Evolutionary conservation across 2,888 invertebrate species (phyloP).

Genomic region (Altica lythri): DNA sequence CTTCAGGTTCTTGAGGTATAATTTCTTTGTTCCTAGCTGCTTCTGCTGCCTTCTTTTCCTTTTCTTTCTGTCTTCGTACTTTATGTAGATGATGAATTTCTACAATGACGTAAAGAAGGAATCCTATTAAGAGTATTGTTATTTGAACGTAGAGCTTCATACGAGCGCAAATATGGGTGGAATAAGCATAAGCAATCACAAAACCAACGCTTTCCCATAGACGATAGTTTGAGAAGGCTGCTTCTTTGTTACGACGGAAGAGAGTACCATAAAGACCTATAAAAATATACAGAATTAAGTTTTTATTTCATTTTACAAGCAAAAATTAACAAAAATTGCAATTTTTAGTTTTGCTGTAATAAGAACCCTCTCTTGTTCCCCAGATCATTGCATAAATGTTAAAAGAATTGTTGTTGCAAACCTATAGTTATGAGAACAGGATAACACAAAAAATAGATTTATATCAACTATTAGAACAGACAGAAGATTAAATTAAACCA

Average conservation of each 20-base stretch:
- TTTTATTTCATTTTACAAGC: no score
- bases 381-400: no score
- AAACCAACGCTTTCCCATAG: slow-evolving; percentile 91
- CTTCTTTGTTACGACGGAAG: slow-evolving; percentile 87
- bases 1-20: slow-evolving; percentile 62
- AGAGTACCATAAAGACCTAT: slow-evolving; percentile 83
- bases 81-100: slow-evolving; percentile 84
- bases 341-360: no score
- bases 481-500: no score
- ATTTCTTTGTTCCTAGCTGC: slow-evolving; percentile 63
- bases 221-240: slow-evolving; percentile 89
- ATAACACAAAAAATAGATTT: no score
- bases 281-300: no score
- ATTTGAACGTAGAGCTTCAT: slow-evolving; percentile 87
- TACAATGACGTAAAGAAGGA: slow-evolving; percentile 78
- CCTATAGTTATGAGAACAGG: no score
- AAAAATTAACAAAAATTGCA: no score
- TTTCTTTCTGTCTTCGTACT: slow-evolving; percentile 75
- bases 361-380: no score
- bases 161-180: slow-evolving; percentile 81
- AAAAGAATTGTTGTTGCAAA: no score
- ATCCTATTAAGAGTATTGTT: slow-evolving; percentile 74
- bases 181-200: slow-evolving; percentile 87
- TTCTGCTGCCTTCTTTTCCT: slow-evolving; percentile 65
- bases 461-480: no score